Evolutionary conservation across 2,113 vertebrate species (phyloP), one percentile per base, ranked within the genome.

Genomic region (Trichomycterus rosablanca): DNA sequence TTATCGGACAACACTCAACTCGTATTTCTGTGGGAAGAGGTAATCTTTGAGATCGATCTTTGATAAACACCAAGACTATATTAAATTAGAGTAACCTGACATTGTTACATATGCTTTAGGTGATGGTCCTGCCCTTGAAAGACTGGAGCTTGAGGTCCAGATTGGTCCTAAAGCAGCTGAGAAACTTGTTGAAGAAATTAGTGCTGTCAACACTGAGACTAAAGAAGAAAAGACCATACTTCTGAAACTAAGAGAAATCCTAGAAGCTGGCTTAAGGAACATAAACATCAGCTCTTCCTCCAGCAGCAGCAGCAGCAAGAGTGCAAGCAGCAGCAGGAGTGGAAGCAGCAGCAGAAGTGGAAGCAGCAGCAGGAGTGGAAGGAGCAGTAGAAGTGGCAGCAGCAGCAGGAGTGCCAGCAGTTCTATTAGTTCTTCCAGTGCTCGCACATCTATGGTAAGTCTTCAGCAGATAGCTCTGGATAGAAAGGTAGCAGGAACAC

Each of bases 61-160:
- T 32, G 4, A 28, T 58, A 1, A 32, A 11, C 32, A 10, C 2
- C 0, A 11, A 18, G 19, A 26, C 26, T 52, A 45, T n/a, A 32
- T 5, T 42, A 16, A 4, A 54, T 18, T 5, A 26, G 23, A 42
- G 9, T 16, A 46, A 30, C 7, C 7, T 23, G 3, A 19, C 60
- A 8, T 72, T 30, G 9, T 23, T 4, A 19, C 60, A 8, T 72
- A 52, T 11, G 10, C 60, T 72, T 53, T 42, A 84, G 82, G 70
- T 71, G 78, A 80, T 78, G 87, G 74, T 28, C 66, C 72, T 71
- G 66, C 39, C 1, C 63, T 89, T 62, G 85, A 91, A 63, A 92
- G 83, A 82, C 73, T 92, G 24, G 75, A 83, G 53, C 19, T 91
- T 65, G 87, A 92, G 32, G 37, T 91, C 34, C 83, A 89, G 39